Percentiles rank a stretch among this genome's conserved stretches.
These are phyloP conservation scores for Bergia sp. DNA, from an alignment of 92 coral and sea anemone genomes.

Conservation along the genomic window DNA sequence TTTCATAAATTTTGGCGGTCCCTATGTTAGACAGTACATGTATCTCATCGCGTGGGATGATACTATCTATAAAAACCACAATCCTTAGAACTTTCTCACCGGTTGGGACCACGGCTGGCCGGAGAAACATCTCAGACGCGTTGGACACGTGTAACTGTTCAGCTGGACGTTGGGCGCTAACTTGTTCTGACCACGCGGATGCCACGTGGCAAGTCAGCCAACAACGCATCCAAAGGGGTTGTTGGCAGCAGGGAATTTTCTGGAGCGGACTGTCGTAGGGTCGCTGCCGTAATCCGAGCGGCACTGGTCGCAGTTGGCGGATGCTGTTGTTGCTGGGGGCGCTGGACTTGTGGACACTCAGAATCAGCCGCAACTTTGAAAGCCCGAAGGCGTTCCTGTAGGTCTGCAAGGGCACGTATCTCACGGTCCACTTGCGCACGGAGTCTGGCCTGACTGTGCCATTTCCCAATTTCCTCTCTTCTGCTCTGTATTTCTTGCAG, in stretches of 20 bases:
- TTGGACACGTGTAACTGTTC: not conserved
- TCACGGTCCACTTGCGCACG: not conserved
- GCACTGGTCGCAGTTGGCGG: not conserved
- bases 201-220: slow-evolving; percentile 7
- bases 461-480: not conserved
- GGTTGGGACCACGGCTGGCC: not conserved
- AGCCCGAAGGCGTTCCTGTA: slow-evolving; percentile 5
- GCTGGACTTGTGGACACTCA: slow-evolving; percentile 3
- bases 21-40: not conserved
- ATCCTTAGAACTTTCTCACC: not conserved
- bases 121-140: not conserved
- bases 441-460: not conserved
- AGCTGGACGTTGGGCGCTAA: not conserved
- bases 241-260: slow-evolving; percentile 2
- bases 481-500: not conserved
- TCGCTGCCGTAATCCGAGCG: slow-evolving; percentile 9
- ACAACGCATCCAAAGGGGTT: slow-evolving; percentile 1
- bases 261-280: slow-evolving; percentile 3
- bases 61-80: not conserved
- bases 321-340: not conserved
- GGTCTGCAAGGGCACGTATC: not conserved
- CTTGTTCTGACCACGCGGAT: slow-evolving; percentile 2
- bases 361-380: not conserved
- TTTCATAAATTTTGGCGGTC: not conserved
- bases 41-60: not conserved